Evolutionary conservation across 2,797 vertebrate species (phyloP), one percentile per base, ranked within the genome.

Genomic region (Parambassis ranga): DNA sequence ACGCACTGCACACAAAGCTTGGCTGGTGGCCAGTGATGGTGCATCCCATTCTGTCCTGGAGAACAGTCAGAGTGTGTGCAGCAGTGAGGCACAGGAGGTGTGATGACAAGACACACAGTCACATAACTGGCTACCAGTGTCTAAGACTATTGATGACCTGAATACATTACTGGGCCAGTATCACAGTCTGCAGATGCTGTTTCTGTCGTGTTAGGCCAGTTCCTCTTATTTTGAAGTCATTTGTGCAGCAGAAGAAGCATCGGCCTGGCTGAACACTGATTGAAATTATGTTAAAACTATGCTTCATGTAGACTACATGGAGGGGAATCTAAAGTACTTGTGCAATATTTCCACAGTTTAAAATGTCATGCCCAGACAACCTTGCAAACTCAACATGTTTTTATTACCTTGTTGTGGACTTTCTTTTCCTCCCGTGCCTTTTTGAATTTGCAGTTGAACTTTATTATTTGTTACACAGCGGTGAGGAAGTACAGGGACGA

Each of bases 81-180:
- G 41, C 6, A 28, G 18, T 6, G 24, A 36, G 23, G 18, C 11
- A 10, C 14, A 28, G 15, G 16, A 10, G 32, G 7, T 53, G 15
- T 6, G 11, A 13, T 47, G 30, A 22, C 44, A 39, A n/a, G n/a
- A n/a, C n/a, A n/a, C n/a, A n/a, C n/a, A n/a, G n/a, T n/a, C n/a
- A n/a, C n/a, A n/a, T n/a, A n/a, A n/a, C n/a, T n/a, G n/a, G n/a
- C n/a, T n/a, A n/a, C n/a, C n/a, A n/a, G n/a, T 7, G 6, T 20
- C 1, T 1, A n/a, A 57, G 42, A 32, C 10, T 20, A 30, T 13
- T 32, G 26, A 44, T 68, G 49, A 39, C 63, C 67, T 30, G 32
- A 7, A 46, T 62, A 8, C 38, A 4, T 14, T 48, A 42, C 19
- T 64, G 36, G 65, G 57, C 63, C 71, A 72, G 19, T 44, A 36